phyloP scores from a whole-genome alignment of 2,113 vertebrate species.

The Siniperca chuatsi region DNA sequence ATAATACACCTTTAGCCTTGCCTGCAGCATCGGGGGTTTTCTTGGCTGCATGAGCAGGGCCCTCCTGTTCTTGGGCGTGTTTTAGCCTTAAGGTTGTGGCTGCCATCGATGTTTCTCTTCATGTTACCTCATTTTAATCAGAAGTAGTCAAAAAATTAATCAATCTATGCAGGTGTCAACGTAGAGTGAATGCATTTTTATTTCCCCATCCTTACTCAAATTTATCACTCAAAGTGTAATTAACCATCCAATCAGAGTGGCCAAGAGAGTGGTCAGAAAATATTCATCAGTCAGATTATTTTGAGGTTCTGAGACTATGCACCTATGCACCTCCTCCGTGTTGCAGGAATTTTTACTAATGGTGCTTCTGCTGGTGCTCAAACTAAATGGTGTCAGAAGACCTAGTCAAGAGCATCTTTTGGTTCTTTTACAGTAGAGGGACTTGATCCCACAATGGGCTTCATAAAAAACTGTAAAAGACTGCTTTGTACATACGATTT shows the following conservation, averaged over 20 bases:
- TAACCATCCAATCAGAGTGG: slow-evolving; percentile 59
- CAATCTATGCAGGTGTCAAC: slow-evolving; percentile 81
- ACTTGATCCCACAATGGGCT: slow-evolving; percentile 59
- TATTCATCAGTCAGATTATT: slow-evolving; percentile 52
- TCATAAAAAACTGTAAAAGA: slow-evolving; percentile 64
- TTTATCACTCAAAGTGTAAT: slow-evolving; percentile 55
- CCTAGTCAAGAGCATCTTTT: slow-evolving; percentile 70
- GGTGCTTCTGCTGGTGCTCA: slow-evolving; percentile 87
- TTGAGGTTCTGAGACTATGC: slow-evolving; percentile 76
- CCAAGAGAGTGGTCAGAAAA: slow-evolving; percentile 69
- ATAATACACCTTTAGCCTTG: slow-evolving; percentile 45
- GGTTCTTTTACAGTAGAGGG: slow-evolving; percentile 64
- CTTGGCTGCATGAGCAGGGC: slow-evolving; percentile 51
- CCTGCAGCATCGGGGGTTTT: slow-evolving; percentile 54
- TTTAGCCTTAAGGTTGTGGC: slow-evolving; percentile 54
- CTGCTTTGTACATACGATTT: slow-evolving; percentile 72
- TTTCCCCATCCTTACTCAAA: slow-evolving; percentile 45
- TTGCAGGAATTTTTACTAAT: slow-evolving; percentile 82
- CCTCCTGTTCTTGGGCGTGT: slow-evolving; percentile 46
- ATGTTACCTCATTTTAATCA: slow-evolving; percentile 79
- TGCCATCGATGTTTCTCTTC: slow-evolving; percentile 60
- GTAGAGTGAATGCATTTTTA: slow-evolving; percentile 63
- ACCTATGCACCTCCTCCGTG: slow-evolving; percentile 79
- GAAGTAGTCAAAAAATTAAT: slow-evolving; percentile 64
- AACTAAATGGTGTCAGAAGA: slow-evolving; percentile 73